A percentile compares a stretch with the other conserved stretches of the same genome.
phyloP scores from a whole-genome alignment of 2,888 invertebrate species.

The Strigamia maritima region DNA sequence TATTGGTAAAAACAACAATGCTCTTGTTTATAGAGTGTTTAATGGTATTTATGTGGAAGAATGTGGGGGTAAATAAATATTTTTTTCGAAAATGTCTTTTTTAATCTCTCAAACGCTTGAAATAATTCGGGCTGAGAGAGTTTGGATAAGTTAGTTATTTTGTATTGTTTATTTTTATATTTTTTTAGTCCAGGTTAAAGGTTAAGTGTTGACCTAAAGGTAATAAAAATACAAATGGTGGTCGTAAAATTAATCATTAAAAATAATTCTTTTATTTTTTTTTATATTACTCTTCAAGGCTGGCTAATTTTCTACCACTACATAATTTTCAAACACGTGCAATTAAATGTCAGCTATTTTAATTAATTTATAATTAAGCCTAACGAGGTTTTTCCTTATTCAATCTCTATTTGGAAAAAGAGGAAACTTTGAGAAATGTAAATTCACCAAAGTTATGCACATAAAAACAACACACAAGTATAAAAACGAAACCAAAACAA shows the following conservation, averaged over 20 bases:
- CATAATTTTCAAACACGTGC: constrained; percentile 2
- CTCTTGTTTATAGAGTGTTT: constrained; percentile 30
- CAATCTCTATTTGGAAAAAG: background rate
- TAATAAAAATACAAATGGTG: constrained; percentile 32
- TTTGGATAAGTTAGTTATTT: constrained; percentile 17
- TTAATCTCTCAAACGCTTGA: background rate
- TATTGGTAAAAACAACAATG: constrained; percentile 22
- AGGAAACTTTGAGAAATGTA: no score
- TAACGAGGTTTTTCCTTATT: background rate
- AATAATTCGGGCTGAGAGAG: background rate
- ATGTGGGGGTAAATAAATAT: constrained; percentile 16
- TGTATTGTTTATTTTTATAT: constrained; percentile 23
- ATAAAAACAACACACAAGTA: background rate
- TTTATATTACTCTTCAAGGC: background rate
- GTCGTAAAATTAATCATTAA: constrained; percentile 30
- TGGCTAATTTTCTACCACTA: constrained; percentile 25
- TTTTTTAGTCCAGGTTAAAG: constrained; percentile 13
- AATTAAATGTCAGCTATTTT: constrained; percentile 20
- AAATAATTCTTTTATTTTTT: constrained; percentile 31
- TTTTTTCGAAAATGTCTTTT: background rate
- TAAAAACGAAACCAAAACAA: no score
- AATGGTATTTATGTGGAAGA: constrained; percentile 10
- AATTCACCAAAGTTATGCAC: no score
- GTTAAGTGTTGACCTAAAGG: constrained; percentile 25
- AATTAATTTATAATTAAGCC: constrained; percentile 12